These are phyloP conservation scores for Orchestia grillus DNA, from an alignment of 1,140 invertebrate species.

Conservation along the genomic window DNA sequence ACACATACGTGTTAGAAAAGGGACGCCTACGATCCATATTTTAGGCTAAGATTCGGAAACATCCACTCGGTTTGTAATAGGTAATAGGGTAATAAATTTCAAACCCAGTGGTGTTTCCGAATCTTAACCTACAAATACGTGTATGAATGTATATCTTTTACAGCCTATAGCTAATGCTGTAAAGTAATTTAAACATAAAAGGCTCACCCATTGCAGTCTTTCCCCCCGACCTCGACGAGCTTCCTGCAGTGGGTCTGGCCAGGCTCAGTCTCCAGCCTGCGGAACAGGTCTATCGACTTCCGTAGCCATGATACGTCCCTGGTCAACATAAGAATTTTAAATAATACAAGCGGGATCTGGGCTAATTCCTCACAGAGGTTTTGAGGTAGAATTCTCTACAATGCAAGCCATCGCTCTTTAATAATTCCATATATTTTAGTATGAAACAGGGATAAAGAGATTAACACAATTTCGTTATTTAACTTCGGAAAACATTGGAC, in stretches of 20 bases:
- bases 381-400: background rate
- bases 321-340: background rate
- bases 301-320: conserved; percentile 12
- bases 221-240: conserved; percentile 15
- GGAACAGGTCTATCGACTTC: background rate
- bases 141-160: no score
- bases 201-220: background rate
- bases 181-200: no score
- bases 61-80: no score
- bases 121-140: no score
- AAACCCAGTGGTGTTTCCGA: no score
- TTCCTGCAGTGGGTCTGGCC: conserved; percentile 10
- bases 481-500: no score
- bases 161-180: no score
- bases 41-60: no score
- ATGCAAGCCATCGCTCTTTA: background rate
- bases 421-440: background rate
- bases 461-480: no score
- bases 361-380: background rate
- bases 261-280: background rate
- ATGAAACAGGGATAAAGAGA: background rate
- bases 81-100: no score
- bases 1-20: no score
- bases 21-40: no score
- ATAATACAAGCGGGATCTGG: background rate